Conservation (phyloP, 2,113 vertebrate species). For the Sprattus sprattus region DNA sequence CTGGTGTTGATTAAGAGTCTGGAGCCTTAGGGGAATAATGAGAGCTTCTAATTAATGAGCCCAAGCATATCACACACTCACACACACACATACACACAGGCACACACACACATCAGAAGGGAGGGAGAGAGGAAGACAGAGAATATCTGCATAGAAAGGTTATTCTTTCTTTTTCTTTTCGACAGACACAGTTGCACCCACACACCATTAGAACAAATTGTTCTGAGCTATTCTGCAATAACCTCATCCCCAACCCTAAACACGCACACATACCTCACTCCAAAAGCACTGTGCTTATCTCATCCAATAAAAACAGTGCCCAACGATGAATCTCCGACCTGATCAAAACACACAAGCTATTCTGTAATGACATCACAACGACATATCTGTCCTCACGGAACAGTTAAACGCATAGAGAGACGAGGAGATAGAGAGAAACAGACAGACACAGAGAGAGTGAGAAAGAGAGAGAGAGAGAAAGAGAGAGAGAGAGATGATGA, state of each 20-base stretch:
- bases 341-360: not conserved
- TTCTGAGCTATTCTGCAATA: not conserved
- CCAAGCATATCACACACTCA: slow-evolving; percentile 62
- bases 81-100: slow-evolving; percentile 20
- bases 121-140: not conserved
- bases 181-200: not conserved
- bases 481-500: not conserved
- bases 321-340: not conserved
- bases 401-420: not conserved
- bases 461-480: not conserved
- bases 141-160: not conserved
- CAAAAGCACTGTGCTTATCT: not conserved
- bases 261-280: not conserved
- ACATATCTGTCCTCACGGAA: not conserved
- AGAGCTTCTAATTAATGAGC: slow-evolving; percentile 75
- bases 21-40: slow-evolving; percentile 69
- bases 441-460: not conserved
- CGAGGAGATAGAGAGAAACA: not conserved
- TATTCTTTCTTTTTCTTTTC: not conserved
- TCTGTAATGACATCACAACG: not conserved
- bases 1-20: slow-evolving; percentile 73
- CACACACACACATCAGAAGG: not conserved
- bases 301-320: not conserved
- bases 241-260: not conserved
- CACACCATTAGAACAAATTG: not conserved